phyloP scores from a whole-genome alignment of 2,888 invertebrate genomes.

The Therioaphis trifolii region DNA sequence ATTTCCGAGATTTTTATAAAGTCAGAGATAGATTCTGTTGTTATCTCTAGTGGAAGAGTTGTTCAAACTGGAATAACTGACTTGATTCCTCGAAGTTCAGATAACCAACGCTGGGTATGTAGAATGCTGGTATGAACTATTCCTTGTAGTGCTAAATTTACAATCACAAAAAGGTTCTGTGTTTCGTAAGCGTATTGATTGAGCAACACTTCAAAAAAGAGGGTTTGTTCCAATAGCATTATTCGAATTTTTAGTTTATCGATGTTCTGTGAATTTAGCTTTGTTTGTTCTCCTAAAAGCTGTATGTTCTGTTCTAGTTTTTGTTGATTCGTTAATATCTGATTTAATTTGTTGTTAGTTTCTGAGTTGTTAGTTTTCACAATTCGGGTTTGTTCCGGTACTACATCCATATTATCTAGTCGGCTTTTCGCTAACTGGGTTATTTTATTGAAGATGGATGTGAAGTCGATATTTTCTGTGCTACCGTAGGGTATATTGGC shows the following conservation, averaged over 20 bases:
- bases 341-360: not conserved
- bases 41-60: not conserved
- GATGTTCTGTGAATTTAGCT: not conserved
- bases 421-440: not conserved
- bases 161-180: not conserved
- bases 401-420: not conserved
- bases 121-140: not conserved
- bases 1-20: not conserved
- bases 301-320: not conserved
- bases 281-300: not conserved
- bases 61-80: not conserved
- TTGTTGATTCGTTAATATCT: not conserved
- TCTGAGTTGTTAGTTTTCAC: not conserved
- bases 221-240: not conserved
- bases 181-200: constrained; percentile 1
- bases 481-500: not conserved
- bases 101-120: not conserved
- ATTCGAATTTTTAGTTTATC: not conserved
- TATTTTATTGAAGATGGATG: not conserved
- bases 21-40: not conserved
- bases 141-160: not conserved
- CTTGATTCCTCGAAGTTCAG: constrained; percentile 3
- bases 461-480: not conserved
- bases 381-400: not conserved
- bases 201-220: not conserved